Evolutionary conservation across 2,113 vertebrate genomes (phyloP), one percentile per base, ranked within the genome.

Genomic region (Tupaia chinensis): DNA sequence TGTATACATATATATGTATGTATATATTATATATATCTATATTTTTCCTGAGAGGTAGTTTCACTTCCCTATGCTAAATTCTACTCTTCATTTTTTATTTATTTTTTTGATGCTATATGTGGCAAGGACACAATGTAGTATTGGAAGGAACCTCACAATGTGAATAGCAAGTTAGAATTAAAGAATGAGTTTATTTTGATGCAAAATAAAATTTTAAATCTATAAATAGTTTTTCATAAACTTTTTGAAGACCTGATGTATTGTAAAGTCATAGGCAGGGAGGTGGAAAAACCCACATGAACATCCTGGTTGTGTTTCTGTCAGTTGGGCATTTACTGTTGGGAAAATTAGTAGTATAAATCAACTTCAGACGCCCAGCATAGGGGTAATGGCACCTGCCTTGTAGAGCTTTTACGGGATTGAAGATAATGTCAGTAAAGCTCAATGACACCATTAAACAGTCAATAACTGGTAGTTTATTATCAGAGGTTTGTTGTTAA

Each of bases 241-340:
- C 44, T 44, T 44, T 44, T 44, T 44, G 44, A 44, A 44, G 44
- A 44, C 44, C 44, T 44, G 44, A 44, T 44, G 44, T 44, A 44
- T 44, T 25, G 0, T 53, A n/a, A 60, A 84, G 54, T 58, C 17
- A 74, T 13, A 66, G 20, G 10, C 7, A 80, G 9, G 5, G 4
- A 74, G 7, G 5, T 25, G 0, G 25, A 58, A 1, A 73, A 7
- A 84, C 17, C 25, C 22, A 54, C 17, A 16, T 70, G 20, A 32
- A 61, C 14, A 19, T 76, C 14, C 11, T 80, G 54, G 14, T 53
- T 34, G 2, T 81, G 15, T 5, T 20, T 13, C 8, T 81, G 53
- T 12, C 19, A 54, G 27, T 0, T 19, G 12, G 9, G 7, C 29
- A 61, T 56, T 5, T 61, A 83, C 13, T 22, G 1, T 3, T 69